Evolutionary conservation across 2,797 vertebrate species (phyloP), one percentile per base, ranked within the genome.

Genomic region (Arvicola amphibius): DNA sequence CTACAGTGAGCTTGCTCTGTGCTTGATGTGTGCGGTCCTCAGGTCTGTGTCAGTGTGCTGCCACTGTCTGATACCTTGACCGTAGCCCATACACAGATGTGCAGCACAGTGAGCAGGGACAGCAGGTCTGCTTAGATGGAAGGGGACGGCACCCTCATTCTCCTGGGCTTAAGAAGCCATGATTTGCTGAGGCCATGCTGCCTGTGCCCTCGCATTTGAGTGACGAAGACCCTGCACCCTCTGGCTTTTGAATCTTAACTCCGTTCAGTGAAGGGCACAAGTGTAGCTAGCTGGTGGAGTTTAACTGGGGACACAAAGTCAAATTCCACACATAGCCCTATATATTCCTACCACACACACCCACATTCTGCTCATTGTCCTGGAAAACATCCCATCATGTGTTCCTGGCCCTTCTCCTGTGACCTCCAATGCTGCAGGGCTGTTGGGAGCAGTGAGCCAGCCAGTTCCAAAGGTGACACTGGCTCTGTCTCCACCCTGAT

Each of bases 311-410:
- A 88, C 69, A 40, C 34, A 71, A 87, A 88, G 84, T 88, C 61
- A 95, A 90, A 96, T 96, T 91, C 96, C 94, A 78, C 77, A 77
- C 80, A 43, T 59, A 71, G 14, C 53, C 85, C 46, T 94, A 73
- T 65, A 34, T 63, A 80, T 37, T 51, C 88, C 78, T 61, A n/a
- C 43, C 3, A 0, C 86, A 37, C 67, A 67, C 0, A 0, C 53
- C 77, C 2, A 2, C 1, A 1, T 43, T 78, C 94, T 88, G 88
- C 95, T 96, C 37, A 1, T 51, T 91, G 84, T 90, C 37, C 95
- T 0, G 16, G 94, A 95, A 97, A 94, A 87, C 23, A 37, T 77
- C 48, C n/a, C 13, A 0, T 69, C 16, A 0, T 8, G 67, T 40
- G 40, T 97, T 63, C 95, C 43, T n/a, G 71, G 40, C 19, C 63